A percentile compares a stretch with the other conserved stretches of the same genome.
These are phyloP conservation scores for Paramormyrops hopkinsi DNA, from an alignment of 2,797 vertebrate species.

Conservation along the genomic window DNA sequence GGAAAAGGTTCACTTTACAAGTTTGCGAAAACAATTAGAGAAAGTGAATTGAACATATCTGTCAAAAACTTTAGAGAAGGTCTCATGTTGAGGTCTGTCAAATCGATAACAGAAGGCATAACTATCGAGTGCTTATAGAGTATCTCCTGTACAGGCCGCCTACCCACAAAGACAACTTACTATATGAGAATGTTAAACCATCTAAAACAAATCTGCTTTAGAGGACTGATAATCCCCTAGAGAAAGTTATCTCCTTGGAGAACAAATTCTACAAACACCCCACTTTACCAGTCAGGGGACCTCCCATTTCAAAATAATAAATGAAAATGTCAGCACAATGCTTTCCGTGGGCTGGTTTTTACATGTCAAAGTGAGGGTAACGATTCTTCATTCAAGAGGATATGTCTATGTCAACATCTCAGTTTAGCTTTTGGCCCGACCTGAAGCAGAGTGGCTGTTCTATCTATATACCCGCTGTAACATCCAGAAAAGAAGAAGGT, in stretches of 20 bases:
- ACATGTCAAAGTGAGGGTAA: not conserved
- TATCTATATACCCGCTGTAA: not conserved
- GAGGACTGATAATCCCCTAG: not conserved
- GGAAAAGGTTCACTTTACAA: not conserved
- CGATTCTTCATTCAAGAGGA: not conserved
- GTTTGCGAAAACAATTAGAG: not conserved
- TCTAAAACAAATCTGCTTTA: not conserved
- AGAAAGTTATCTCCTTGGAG: not conserved
- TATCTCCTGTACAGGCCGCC: not conserved
- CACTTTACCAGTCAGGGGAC: not conserved
- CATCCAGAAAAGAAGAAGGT: not conserved
- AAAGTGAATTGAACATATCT: not conserved
- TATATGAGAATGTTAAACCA: not conserved
- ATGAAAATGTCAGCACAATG: not conserved
- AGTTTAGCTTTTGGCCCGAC: constrained; percentile 6
- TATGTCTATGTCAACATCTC: not conserved
- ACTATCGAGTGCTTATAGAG: not conserved
- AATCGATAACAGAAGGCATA: not conserved
- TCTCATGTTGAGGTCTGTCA: not conserved
- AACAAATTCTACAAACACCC: not conserved
- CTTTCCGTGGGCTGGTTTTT: not conserved
- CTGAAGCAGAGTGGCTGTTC: not conserved
- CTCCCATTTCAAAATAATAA: not conserved
- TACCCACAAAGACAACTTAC: not conserved
- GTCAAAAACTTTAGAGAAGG: not conserved